A percentile compares a stretch with the other conserved stretches of the same genome.
phyloP scores from a whole-genome alignment of 2,113 vertebrate genomes.

The Seriola aureovittata region DNA sequence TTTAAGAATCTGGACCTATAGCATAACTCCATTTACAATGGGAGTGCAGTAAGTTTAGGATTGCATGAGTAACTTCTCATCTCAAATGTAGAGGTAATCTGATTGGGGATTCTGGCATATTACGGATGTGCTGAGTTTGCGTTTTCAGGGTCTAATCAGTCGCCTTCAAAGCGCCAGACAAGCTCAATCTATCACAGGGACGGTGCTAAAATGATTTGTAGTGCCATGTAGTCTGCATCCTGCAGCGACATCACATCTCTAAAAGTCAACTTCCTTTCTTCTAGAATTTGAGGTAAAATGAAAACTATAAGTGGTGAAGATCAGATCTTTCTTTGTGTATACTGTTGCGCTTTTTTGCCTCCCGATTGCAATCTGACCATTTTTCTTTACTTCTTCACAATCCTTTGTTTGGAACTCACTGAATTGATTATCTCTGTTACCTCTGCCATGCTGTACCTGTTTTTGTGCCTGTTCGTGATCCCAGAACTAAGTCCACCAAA shows the following conservation, averaged over 20 bases:
- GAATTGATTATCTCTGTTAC: too few relatives aligned
- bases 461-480: too few relatives aligned
- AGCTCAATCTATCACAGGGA: slow-evolving; percentile 4
- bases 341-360: too few relatives aligned
- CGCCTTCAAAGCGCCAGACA: slow-evolving; percentile 11
- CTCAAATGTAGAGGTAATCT: background rate
- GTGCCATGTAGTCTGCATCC: background rate
- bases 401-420: too few relatives aligned
- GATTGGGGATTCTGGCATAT: slow-evolving; percentile 9
- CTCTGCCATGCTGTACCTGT: too few relatives aligned
- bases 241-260: background rate
- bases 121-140: slow-evolving; percentile 39
- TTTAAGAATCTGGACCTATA: background rate
- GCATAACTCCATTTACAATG: background rate
- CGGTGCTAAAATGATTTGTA: slow-evolving; percentile 17
- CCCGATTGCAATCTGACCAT: too few relatives aligned
- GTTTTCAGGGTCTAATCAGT: slow-evolving; percentile 20
- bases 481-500: too few relatives aligned
- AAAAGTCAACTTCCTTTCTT: background rate
- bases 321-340: background rate
- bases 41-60: background rate
- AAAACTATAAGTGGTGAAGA: too few relatives aligned
- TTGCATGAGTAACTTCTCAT: background rate
- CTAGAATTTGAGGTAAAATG: background rate
- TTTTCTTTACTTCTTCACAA: too few relatives aligned